These are phyloP conservation scores for Lipotes vexillifer DNA, from an alignment of 2,113 vertebrate species.

Conservation along the genomic window DNA sequence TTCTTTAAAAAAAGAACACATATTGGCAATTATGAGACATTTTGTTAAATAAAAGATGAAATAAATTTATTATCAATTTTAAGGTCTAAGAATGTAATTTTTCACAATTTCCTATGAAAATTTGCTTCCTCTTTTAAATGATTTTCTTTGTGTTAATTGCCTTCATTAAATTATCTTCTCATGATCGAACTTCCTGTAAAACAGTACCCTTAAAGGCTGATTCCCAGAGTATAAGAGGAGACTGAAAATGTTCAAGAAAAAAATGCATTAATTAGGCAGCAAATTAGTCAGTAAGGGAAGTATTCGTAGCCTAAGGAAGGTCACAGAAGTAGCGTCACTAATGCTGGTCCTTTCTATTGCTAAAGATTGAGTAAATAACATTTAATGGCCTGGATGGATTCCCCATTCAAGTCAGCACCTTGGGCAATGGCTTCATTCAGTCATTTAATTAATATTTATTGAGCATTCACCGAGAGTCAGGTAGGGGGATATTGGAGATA, in stretches of 20 bases:
- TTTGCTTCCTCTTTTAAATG: not conserved
- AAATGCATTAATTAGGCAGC: not conserved
- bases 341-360: not conserved
- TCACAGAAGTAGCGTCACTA: not conserved
- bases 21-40: not conserved
- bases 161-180: conserved; percentile 7
- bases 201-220: not conserved
- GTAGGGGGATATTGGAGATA: not conserved
- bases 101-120: not conserved
- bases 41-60: not conserved
- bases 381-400: not conserved
- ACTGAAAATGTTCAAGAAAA: not conserved
- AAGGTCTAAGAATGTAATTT: not conserved
- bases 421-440: not conserved
- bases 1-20: not conserved
- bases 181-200: not conserved
- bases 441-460: not conserved
- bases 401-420: not conserved
- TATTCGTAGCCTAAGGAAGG: not conserved
- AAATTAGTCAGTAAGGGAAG: conserved; percentile 33
- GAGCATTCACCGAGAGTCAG: not conserved
- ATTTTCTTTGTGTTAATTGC: not conserved
- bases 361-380: not conserved
- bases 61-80: not conserved
- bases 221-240: not conserved